A percentile compares a stretch with the other conserved stretches of the same genome.
Evolutionary conservation across 92 coral and sea anemone genomes (phyloP).

Genomic region (Porites lobata): DNA sequence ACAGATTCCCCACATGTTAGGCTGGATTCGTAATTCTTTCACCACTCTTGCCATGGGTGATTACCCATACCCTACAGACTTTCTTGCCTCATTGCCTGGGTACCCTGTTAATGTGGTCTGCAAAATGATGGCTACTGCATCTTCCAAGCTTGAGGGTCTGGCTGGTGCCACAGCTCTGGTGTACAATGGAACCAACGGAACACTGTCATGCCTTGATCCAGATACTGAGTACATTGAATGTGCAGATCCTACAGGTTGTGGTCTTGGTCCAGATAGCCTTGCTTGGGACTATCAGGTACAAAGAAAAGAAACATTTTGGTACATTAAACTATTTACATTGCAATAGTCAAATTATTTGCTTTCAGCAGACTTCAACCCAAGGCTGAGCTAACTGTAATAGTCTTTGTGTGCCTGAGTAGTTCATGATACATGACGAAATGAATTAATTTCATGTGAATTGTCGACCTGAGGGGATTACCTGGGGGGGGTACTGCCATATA

Average conservation of each 20-base stretch:
- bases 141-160: constrained; percentile 85
- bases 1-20: constrained; percentile 86
- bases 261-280: constrained; percentile 79
- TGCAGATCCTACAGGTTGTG: constrained; percentile 99
- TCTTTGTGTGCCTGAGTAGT: too few species aligned
- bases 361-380: too few species aligned
- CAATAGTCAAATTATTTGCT: too few species aligned
- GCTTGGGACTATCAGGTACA: constrained; percentile 97
- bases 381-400: too few species aligned
- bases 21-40: constrained; percentile 97
- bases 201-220: constrained; percentile 86
- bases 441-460: too few species aligned
- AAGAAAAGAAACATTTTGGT: too few species aligned
- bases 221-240: constrained; percentile 94
- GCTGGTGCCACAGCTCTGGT: constrained; percentile 89
- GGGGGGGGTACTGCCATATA: too few species aligned
- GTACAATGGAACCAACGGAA: constrained; percentile 91
- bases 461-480: too few species aligned
- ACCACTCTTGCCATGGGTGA: constrained; percentile 94
- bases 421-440: too few species aligned
- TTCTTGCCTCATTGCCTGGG: constrained; percentile 93
- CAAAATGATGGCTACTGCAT: constrained; percentile 69
- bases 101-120: constrained; percentile 95
- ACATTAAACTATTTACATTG: too few species aligned
- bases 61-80: constrained; percentile 91